phyloP scores from a whole-genome alignment of 2,888 invertebrate species.

The Brachyptera putata region DNA sequence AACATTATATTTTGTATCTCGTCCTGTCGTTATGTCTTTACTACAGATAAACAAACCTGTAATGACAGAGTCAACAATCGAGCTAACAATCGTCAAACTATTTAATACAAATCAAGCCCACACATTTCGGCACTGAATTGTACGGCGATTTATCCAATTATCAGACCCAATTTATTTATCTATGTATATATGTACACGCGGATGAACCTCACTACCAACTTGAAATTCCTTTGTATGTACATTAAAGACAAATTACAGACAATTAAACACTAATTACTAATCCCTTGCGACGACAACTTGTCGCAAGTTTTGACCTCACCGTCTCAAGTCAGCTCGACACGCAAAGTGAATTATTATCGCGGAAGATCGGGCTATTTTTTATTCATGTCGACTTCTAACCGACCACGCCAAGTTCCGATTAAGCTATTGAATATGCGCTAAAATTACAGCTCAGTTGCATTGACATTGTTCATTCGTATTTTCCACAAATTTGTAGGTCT shows the following conservation, averaged over 20 bases:
- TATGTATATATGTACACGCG: no score
- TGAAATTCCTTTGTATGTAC: slow-evolving; percentile 2
- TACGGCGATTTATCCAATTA: slow-evolving; percentile 7
- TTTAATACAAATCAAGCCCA: not conserved
- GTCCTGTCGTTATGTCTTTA: no score
- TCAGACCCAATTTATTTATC: not conserved
- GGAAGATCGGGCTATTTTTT: not conserved
- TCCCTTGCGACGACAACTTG: not conserved
- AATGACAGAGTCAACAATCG: no score
- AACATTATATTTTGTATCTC: no score
- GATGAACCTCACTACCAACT: no score
- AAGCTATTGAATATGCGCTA: not conserved
- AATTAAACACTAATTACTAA: slow-evolving; percentile 13
- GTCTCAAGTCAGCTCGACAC: not conserved
- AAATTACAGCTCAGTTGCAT: no score
- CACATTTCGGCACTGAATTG: not conserved
- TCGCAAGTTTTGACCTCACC: not conserved
- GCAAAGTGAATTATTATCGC: not conserved
- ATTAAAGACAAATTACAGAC: slow-evolving; percentile 5
- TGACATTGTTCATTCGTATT: not conserved
- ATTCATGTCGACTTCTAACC: not conserved
- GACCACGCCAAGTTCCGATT: slow-evolving; percentile 3
- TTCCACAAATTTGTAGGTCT: not conserved
- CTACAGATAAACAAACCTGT: no score
- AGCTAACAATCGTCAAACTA: not conserved